Evolutionary conservation across 2,113 vertebrate genomes (phyloP), one percentile per base, ranked within the genome.

Genomic region (Protobothrops flavoviridis): DNA sequence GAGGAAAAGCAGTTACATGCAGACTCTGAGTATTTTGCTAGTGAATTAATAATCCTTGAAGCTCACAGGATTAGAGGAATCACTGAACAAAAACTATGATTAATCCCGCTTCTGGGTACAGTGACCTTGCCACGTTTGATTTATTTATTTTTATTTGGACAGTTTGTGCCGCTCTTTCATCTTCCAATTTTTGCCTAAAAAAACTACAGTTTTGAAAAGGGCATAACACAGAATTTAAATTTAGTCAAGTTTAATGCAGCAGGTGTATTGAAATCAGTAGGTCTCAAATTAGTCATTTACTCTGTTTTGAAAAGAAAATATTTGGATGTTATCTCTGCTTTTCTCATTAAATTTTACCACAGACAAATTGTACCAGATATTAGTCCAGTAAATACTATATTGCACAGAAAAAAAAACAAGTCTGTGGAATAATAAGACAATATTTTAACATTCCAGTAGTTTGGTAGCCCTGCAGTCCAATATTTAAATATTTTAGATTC

Each of bases 131-230:
- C 23, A 50, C 5, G 5, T 88, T 90, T 26, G 85, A 90, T 91
- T 56, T 23, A 94, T n/a, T 74, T 33, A 33, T 74, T 74, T 74
- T 33, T 74, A 33, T 74, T 20, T 39, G 64, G 85, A 61, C 2
- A 94, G 39, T 64, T 56, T 93, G 50, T 87, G 87, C 92, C 1
- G 26, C 3, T 88, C 87, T 33, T 88, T 55, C 52, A 53, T 52
- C 52, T n/a, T n/a, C 29, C 90, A 89, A 81, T 56, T 55, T 90
- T 96, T 94, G 0, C n/a, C 24, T 17, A 50, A 48, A 26, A 1
- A 95, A 96, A 91, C 74, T 96, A 91, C 94, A 93, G 91, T 94
- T 74, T 55, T 85, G 94, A 93, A 93, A 93, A 81, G 93, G 96
- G 7, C 24, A 61, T 64, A 61, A 20, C 15, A 5, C 10, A 15